phyloP scores from a whole-genome alignment of 2,797 vertebrate genomes.

The Alfaro cultratus region DNA sequence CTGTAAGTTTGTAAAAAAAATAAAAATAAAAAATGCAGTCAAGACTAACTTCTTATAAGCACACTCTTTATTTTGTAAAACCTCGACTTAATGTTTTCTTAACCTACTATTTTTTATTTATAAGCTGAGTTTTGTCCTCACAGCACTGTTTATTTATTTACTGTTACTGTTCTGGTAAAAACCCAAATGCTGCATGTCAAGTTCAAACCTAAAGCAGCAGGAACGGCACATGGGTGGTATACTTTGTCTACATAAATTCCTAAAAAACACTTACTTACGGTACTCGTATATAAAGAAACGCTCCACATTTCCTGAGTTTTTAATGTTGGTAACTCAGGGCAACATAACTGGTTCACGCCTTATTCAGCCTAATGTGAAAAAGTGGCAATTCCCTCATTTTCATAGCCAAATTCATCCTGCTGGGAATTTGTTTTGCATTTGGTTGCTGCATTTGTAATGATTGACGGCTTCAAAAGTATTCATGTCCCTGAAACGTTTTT shows the following conservation, averaged over 20 bases:
- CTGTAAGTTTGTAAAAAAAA: not conserved
- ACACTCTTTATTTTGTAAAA: not conserved
- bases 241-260: not conserved
- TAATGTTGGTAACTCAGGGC: not conserved
- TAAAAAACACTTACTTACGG: not conserved
- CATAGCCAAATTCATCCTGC: too few species aligned
- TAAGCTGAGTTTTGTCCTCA: not conserved
- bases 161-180: not conserved
- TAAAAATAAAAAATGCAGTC: not conserved
- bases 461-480: not conserved
- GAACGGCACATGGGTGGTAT: not conserved
- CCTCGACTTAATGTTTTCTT: slow-evolving; percentile 3
- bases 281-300: too few species aligned
- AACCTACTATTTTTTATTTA: not conserved
- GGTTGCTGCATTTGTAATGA: not conserved
- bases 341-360: not conserved
- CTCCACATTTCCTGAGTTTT: too few species aligned
- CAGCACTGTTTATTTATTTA: not conserved
- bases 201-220: not conserved
- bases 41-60: not conserved
- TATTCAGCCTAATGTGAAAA: not conserved
- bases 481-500: not conserved
- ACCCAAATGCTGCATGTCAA: not conserved
- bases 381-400: not conserved
- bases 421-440: not conserved